phyloP scores from a whole-genome alignment of 2,888 invertebrate genomes.

The Aromia moschata region DNA sequence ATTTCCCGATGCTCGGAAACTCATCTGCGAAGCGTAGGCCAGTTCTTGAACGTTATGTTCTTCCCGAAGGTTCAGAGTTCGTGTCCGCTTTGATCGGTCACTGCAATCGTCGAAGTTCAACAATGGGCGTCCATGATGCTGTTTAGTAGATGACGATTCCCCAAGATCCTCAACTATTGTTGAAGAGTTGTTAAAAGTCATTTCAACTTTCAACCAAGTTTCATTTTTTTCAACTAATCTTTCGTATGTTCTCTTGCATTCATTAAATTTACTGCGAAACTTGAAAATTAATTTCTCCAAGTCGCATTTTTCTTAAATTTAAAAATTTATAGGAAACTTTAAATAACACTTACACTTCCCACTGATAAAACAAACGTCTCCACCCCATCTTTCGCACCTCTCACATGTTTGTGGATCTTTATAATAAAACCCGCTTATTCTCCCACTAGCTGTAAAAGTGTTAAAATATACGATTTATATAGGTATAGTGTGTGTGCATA shows the following conservation, averaged over 20 bases:
- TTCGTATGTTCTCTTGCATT: background rate
- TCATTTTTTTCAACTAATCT: background rate
- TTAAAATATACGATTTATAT: too few relatives aligned
- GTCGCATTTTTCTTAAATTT: background rate
- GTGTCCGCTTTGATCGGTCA: background rate
- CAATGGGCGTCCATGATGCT: background rate
- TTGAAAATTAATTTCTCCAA: background rate
- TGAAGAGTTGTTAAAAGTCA: background rate
- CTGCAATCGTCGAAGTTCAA: background rate
- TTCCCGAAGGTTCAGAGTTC: background rate
- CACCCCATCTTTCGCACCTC: too few relatives aligned
- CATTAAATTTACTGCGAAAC: background rate
- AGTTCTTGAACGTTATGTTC: background rate
- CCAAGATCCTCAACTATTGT: background rate
- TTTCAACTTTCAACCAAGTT: background rate
- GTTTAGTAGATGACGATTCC: background rate
- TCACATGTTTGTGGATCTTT: too few relatives aligned
- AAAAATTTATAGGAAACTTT: too few relatives aligned
- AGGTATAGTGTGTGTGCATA: too few relatives aligned
- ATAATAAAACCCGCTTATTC: too few relatives aligned
- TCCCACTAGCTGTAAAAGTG: too few relatives aligned
- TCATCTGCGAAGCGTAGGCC: slow-evolving; percentile 6
- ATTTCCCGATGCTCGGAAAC: background rate
- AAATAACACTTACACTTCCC: too few relatives aligned
- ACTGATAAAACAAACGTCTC: too few relatives aligned